Evolutionary conservation across 2,113 vertebrate genomes (phyloP), one percentile per base, ranked within the genome.

Genomic region (Percina caprodes): DNA sequence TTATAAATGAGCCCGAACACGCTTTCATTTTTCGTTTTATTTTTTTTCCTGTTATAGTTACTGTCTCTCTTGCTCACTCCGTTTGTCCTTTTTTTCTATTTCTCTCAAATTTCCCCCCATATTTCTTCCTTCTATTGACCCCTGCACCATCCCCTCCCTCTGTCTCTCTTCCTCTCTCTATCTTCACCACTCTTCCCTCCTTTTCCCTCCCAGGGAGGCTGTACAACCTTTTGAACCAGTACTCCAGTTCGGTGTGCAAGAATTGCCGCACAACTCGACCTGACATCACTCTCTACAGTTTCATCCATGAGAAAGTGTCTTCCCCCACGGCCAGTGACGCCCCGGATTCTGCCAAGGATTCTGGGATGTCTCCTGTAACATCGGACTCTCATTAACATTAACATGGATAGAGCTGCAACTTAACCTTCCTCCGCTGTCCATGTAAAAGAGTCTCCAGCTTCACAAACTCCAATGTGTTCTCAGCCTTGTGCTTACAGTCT

Each of bases 221-320:
- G 63, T 99, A 96, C 89, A 91, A 83, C 85, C 93, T 99, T 76
- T 85, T 99, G 85, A 94, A 96, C 74, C 95, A 95, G 77, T 99
- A 99, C 69, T 97, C 95, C 89, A 95, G 81, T 45, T 83, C 95
- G 48, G 95, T 97, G 90, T 99, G 97, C 93, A 97, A 95, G 90
- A 96, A 94, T 86, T 97, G 97, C 88, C 93, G 92, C 55, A 92
- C 92, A n/a, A 82, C 92, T 18, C 96, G 95, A 81, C 97, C 97
- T 26, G 95, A 97, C 59, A 42, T 95, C 90, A 97, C 92, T 77
- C 95, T 99, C 69, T 99, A 99, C 82, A 82, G 93, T 26, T 99
- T 97, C 93, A 96, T 99, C 88, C 94, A 96, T 68, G 93, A 93
- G 58, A 89, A 80, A 5, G 24, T 96, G 49, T 95, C 94, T 69